Evolutionary conservation across 2,113 vertebrate genomes (phyloP).

Genomic region (Glaucidium brasilianum): DNA sequence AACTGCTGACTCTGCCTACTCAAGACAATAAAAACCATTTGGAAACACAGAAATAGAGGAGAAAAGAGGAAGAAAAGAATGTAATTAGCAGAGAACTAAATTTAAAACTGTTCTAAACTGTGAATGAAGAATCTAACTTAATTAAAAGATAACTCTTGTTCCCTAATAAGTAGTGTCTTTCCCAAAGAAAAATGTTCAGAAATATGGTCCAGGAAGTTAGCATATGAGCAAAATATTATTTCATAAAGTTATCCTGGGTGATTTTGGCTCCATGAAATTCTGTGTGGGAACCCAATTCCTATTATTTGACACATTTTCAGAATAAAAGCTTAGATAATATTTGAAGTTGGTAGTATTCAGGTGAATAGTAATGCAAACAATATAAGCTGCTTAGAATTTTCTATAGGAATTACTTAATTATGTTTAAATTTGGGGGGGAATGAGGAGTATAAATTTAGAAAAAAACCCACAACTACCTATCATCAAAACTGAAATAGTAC

Average conservation of each 20-base stretch:
- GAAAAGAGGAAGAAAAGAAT: background rate
- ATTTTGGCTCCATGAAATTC: background rate
- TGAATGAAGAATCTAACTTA: background rate
- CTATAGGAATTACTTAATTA: background rate
- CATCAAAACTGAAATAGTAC: background rate
- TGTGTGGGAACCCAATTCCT: background rate
- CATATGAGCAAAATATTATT: background rate
- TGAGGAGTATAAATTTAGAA: background rate
- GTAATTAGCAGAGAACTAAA: background rate
- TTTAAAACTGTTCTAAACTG: background rate
- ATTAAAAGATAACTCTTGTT: background rate
- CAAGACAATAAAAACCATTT: background rate
- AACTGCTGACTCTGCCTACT: background rate
- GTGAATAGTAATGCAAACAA: background rate
- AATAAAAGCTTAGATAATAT: background rate
- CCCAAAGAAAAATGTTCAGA: background rate
- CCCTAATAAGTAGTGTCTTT: background rate
- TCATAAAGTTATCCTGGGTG: background rate
- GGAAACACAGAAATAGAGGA: background rate
- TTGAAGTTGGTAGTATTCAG: background rate
- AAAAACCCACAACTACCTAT: background rate
- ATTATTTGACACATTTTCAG: background rate
- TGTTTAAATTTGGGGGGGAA: fast-evolving
- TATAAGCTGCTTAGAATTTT: background rate
- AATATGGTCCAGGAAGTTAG: background rate